Conservation (phyloP, 2,797 vertebrate species). For the Philypnodon macrostomus region DNA sequence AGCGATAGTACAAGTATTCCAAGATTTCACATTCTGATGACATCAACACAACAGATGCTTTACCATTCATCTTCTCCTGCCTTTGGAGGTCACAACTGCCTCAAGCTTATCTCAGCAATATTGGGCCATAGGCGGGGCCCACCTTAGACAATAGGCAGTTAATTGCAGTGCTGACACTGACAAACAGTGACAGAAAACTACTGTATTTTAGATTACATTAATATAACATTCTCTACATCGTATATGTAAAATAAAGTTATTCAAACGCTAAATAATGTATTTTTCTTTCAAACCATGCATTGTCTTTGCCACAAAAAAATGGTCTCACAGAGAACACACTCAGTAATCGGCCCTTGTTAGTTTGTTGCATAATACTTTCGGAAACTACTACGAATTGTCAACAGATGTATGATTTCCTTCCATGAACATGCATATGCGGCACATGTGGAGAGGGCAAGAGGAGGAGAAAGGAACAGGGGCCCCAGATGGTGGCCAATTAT, state of each 20-base stretch:
- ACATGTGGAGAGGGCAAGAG: conserved; percentile 31
- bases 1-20: too few relatives aligned
- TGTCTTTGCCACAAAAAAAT: not conserved
- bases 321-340: conserved; percentile 1
- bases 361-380: conserved; percentile 58
- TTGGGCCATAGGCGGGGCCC: not conserved
- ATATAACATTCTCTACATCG: too few relatives aligned
- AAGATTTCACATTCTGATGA: too few relatives aligned
- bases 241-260: conserved; percentile 23
- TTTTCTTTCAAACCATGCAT: conserved; percentile 3
- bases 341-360: conserved; percentile 49
- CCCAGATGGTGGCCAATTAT: conserved; percentile 71
- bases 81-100: conserved; percentile 1
- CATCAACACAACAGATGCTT: too few relatives aligned
- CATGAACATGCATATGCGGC: conserved; percentile 43
- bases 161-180: not conserved
- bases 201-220: not conserved
- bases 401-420: conserved; percentile 63
- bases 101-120: not conserved
- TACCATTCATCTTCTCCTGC: not conserved
- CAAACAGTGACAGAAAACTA: not conserved
- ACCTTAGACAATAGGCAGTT: not conserved
- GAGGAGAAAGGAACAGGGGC: conserved; percentile 43
- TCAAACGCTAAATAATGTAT: conserved; percentile 20
- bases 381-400: conserved; percentile 50